These are phyloP conservation scores for Siphamia tubifer DNA, from an alignment of 2,113 vertebrate genomes.

Conservation along the genomic window DNA sequence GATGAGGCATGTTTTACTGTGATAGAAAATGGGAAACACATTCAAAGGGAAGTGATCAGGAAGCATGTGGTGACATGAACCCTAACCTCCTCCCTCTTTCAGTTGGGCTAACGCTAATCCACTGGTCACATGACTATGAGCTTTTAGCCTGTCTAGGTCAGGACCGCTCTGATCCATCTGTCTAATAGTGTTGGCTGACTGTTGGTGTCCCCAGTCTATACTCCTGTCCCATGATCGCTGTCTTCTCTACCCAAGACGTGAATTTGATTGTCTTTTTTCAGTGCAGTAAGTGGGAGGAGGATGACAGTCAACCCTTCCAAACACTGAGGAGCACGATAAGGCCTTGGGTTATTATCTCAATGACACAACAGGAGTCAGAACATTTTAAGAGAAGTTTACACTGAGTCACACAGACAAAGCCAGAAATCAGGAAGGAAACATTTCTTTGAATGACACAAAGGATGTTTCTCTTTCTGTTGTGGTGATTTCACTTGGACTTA, in stretches of 20 bases:
- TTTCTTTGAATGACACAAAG: background rate
- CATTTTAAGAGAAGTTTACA: background rate
- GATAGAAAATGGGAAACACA: constrained; percentile 54
- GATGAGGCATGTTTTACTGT: background rate
- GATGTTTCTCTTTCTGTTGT: background rate
- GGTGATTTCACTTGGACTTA: too few relatives aligned
- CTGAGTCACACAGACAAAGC: constrained; percentile 3
- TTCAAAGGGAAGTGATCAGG: constrained; percentile 65
- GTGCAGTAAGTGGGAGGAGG: background rate
- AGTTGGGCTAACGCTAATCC: constrained; percentile 72
- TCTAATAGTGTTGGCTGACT: constrained; percentile 58
- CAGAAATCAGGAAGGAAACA: background rate
- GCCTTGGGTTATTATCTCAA: constrained; percentile 39
- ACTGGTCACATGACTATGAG: constrained; percentile 66
- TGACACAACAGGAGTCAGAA: constrained; percentile 20
- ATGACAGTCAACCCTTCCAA: background rate
- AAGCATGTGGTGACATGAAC: constrained; percentile 59
- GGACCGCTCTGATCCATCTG: constrained; percentile 64
- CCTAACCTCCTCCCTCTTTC: constrained; percentile 57
- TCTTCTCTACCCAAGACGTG: constrained; percentile 2
- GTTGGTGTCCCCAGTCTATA: constrained; percentile 45
- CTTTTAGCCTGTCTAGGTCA: constrained; percentile 57
- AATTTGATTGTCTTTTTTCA: constrained; percentile 6
- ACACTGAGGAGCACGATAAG: constrained; percentile 38
- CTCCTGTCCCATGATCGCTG: constrained; percentile 33